Conservation (phyloP, 2,797 vertebrate genomes). For the Brotula barbata region DNA sequence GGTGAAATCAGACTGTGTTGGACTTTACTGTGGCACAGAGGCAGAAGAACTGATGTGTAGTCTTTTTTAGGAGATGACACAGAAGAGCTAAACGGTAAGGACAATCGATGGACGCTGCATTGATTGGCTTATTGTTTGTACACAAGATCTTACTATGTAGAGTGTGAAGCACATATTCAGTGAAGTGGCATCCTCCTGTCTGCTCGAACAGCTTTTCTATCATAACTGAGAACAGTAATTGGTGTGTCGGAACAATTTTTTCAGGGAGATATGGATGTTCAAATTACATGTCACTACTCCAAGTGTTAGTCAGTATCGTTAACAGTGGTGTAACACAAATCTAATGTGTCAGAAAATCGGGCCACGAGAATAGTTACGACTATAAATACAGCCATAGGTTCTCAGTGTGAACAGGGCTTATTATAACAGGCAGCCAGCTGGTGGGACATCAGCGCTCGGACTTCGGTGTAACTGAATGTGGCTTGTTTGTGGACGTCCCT, state of each 20-base stretch:
- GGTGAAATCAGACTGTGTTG: slow-evolving; percentile 18
- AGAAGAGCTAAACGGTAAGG: slow-evolving; percentile 66
- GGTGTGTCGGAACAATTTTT: not conserved
- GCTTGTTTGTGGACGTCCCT: slow-evolving; percentile 50
- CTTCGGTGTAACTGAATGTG: slow-evolving; percentile 38
- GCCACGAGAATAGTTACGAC: slow-evolving; percentile 50
- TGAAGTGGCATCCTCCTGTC: not conserved
- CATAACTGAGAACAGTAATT: not conserved
- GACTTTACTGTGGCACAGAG: slow-evolving; percentile 26
- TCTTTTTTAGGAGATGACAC: slow-evolving; percentile 45
- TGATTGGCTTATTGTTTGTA: slow-evolving; percentile 11
- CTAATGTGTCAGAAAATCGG: slow-evolving; percentile 49
- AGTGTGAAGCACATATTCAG: slow-evolving; percentile 3
- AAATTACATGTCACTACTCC: slow-evolving; percentile 2
- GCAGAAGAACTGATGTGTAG: slow-evolving; percentile 29
- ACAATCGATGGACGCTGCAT: slow-evolving; percentile 2
- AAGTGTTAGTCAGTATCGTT: slow-evolving; percentile 1
- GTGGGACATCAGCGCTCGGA: slow-evolving; percentile 51
- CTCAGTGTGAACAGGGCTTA: slow-evolving; percentile 61
- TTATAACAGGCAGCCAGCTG: slow-evolving; percentile 71
- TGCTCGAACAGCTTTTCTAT: slow-evolving; percentile 3
- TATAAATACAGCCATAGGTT: slow-evolving; percentile 73
- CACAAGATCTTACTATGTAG: not conserved
- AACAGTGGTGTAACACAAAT: slow-evolving; percentile 17
- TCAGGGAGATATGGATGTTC: too few species aligned